A percentile compares a stretch with the other conserved stretches of the same genome.
These are phyloP conservation scores for Pyrocephalus nanus DNA, from an alignment of 2,797 vertebrate species.

Conservation along the genomic window DNA sequence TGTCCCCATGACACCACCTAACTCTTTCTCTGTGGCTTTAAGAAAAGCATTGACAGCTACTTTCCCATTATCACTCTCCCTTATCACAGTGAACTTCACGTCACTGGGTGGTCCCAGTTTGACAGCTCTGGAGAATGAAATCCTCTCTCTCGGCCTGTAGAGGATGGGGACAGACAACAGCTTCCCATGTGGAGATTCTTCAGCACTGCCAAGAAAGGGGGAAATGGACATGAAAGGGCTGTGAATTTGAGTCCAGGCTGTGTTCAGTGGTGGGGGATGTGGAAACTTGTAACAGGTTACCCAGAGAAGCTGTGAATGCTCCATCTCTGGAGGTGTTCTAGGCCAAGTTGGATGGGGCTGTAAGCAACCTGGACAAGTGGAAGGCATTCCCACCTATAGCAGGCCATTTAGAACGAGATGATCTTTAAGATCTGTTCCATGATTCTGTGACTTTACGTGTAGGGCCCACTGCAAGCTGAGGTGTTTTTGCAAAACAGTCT, in stretches of 20 bases:
- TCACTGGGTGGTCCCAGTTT: neutral
- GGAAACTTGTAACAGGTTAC: neutral
- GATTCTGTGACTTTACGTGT: neutral
- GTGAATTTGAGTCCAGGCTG: neutral
- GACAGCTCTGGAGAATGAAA: neutral
- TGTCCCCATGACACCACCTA: neutral
- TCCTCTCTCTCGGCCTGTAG: neutral
- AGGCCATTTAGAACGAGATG: neutral
- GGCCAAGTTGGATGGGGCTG: neutral
- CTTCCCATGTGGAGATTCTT: neutral
- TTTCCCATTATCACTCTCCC: neutral
- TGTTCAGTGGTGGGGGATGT: neutral
- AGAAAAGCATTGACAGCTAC: neutral
- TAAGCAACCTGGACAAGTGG: neutral
- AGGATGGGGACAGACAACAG: neutral
- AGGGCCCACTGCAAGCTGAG: neutral
- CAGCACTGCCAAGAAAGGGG: neutral
- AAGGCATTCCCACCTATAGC: neutral
- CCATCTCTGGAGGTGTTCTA: neutral
- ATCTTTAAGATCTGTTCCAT: neutral
- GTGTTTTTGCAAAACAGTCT: neutral
- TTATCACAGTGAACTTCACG: neutral
- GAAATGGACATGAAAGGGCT: neutral
- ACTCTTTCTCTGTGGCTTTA: neutral
- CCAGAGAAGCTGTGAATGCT: neutral